phyloP scores from a whole-genome alignment of 2,113 vertebrate species.

The Eurystomus gularis region DNA sequence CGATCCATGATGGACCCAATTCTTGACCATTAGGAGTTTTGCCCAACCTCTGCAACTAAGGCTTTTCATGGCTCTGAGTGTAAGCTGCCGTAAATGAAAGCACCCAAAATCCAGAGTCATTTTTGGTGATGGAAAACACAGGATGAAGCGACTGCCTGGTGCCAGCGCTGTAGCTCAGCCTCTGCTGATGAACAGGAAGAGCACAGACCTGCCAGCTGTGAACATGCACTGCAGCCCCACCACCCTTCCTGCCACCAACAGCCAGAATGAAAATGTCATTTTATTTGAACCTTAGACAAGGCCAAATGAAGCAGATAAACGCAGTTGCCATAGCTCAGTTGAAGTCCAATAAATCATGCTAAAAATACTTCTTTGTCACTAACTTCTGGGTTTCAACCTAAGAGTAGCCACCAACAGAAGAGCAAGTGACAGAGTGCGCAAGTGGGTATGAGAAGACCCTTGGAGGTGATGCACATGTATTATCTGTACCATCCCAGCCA shows the following conservation, averaged over 20 bases:
- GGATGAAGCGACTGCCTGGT: neutral
- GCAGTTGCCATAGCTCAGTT: neutral
- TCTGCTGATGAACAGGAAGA: neutral
- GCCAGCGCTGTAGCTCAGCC: neutral
- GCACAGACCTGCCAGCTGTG: neutral
- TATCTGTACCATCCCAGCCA: neutral
- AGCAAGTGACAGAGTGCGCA: neutral
- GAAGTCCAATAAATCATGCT: neutral
- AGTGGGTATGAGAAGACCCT: neutral
- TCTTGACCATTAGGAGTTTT: neutral
- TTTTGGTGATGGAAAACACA: neutral
- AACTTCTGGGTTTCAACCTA: neutral
- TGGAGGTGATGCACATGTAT: neutral
- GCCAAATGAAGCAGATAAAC: neutral
- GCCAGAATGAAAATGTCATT: neutral
- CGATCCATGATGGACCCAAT: rapidly evolving
- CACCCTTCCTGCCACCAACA: neutral
- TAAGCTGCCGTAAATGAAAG: neutral
- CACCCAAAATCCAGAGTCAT: neutral
- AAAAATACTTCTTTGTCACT: neutral
- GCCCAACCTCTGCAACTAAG: neutral
- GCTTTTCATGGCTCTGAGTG: neutral
- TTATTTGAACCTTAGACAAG: neutral
- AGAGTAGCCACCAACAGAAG: neutral
- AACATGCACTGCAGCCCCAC: neutral